phyloP scores from a whole-genome alignment of 2,888 invertebrate genomes.

The Alcis repandata region DNA sequence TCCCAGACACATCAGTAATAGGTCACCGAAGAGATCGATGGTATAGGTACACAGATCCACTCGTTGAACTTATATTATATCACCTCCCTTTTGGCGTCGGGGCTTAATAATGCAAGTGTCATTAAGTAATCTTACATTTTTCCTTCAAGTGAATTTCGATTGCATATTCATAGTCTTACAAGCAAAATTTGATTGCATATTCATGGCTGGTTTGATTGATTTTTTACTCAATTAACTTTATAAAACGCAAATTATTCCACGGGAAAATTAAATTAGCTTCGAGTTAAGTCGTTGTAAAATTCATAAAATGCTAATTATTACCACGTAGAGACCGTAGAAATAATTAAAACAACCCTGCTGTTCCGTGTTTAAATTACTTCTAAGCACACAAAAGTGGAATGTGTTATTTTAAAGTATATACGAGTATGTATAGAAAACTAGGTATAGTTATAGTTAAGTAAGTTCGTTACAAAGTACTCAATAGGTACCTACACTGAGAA shows the following conservation, averaged over 20 bases:
- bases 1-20: no score
- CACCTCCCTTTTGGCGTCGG: no score
- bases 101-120: no score
- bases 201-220: slow-evolving; percentile 27
- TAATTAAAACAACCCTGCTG: slow-evolving; percentile 48
- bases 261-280: slow-evolving; percentile 39
- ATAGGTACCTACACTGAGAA: no score
- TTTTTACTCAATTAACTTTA: slow-evolving; percentile 30
- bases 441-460: no score
- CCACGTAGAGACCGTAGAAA: slow-evolving; percentile 50
- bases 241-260: slow-evolving; percentile 28
- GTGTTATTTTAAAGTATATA: no score
- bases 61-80: no score
- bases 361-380: slow-evolving; percentile 53
- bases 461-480: no score
- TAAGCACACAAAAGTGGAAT: slow-evolving; percentile 21
- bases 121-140: not conserved
- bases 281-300: slow-evolving; percentile 46
- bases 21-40: no score
- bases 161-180: slow-evolving; percentile 20
- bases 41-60: no score
- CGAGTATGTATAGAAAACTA: no score
- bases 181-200: slow-evolving; percentile 29
- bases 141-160: not conserved
- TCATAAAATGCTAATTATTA: slow-evolving; percentile 43